phyloP scores from a whole-genome alignment of 2,888 invertebrate species.

The Cerastis rubricosa region DNA sequence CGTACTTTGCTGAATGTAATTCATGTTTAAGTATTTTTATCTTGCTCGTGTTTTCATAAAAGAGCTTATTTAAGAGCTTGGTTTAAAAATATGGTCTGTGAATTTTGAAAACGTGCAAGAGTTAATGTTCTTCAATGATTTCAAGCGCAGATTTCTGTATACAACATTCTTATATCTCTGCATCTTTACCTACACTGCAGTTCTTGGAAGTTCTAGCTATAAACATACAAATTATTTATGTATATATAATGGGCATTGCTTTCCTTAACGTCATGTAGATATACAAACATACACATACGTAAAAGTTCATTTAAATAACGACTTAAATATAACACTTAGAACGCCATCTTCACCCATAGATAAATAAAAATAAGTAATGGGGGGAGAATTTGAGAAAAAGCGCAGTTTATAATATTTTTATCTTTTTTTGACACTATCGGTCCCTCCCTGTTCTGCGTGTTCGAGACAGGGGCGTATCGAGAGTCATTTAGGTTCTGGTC shows the following conservation, averaged over 20 bases:
- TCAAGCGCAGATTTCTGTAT: slow-evolving; percentile 36
- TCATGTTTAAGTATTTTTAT: slow-evolving; percentile 65
- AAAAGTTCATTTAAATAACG: slow-evolving; percentile 39
- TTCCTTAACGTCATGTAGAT: slow-evolving; percentile 17
- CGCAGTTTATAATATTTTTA: slow-evolving; percentile 90
- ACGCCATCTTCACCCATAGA: slow-evolving; percentile 65
- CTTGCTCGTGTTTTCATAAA: slow-evolving; percentile 52
- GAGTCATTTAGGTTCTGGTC: slow-evolving; percentile 83
- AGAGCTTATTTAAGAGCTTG: slow-evolving; percentile 55
- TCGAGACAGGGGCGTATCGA: slow-evolving; percentile 87
- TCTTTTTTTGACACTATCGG: slow-evolving; percentile 91
- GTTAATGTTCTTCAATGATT: slow-evolving; percentile 43
- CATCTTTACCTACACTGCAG: slow-evolving; percentile 21
- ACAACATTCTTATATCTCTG: slow-evolving; percentile 22
- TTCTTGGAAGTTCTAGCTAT: slow-evolving; percentile 26
- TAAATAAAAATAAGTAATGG: slow-evolving; percentile 73
- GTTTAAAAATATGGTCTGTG: slow-evolving; percentile 33
- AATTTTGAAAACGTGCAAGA: slow-evolving; percentile 48
- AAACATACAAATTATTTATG: slow-evolving; percentile 1
- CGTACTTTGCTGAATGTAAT: slow-evolving; percentile 64
- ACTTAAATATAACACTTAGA: slow-evolving; percentile 56
- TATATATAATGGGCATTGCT: slow-evolving; percentile 21
- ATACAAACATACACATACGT: slow-evolving; percentile 8
- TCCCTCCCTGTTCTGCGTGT: slow-evolving; percentile 84
- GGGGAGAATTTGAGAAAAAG: slow-evolving; percentile 74